phyloP scores from a whole-genome alignment of 2,888 invertebrate genomes.

The Acrobasis consociella region DNA sequence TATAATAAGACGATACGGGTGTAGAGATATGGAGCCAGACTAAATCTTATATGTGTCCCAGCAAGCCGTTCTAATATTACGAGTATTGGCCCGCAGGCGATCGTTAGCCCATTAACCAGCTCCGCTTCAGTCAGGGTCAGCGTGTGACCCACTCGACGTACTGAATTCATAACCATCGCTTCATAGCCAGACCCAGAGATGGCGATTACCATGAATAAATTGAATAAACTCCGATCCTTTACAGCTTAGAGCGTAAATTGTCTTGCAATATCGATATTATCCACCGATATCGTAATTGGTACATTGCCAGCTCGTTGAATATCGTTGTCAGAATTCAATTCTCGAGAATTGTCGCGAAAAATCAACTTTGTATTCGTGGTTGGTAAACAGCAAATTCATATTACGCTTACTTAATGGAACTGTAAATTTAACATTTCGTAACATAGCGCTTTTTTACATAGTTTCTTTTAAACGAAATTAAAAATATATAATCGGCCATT shows the following conservation, averaged over 20 bases:
- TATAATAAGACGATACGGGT: too few relatives aligned
- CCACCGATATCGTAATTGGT: slow-evolving; percentile 66
- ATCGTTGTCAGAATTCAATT: slow-evolving; percentile 71
- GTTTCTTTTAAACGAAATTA: too few relatives aligned
- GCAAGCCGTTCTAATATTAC: slow-evolving; percentile 13
- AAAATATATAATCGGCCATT: too few relatives aligned
- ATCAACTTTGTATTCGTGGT: not conserved
- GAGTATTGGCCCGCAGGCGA: slow-evolving; percentile 14
- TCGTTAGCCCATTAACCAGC: slow-evolving; percentile 12
- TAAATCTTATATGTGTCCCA: slow-evolving; percentile 14
- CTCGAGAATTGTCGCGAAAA: slow-evolving; percentile 41
- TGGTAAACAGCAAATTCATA: not conserved
- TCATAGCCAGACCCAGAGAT: not conserved
- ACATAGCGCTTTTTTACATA: too few relatives aligned
- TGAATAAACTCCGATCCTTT: slow-evolving; percentile 66
- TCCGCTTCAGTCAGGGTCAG: slow-evolving; percentile 17
- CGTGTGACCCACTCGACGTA: slow-evolving; percentile 28
- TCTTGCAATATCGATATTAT: slow-evolving; percentile 56
- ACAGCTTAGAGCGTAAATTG: slow-evolving; percentile 67
- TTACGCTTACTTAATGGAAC: too few relatives aligned
- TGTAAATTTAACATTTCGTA: too few relatives aligned
- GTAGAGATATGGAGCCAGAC: not conserved
- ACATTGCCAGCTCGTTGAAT: slow-evolving; percentile 65
- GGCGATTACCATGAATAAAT: slow-evolving; percentile 41
- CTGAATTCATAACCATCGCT: slow-evolving; percentile 20